Conservation (phyloP, 2,113 vertebrate species). For the Macroglossus sobrinus region DNA sequence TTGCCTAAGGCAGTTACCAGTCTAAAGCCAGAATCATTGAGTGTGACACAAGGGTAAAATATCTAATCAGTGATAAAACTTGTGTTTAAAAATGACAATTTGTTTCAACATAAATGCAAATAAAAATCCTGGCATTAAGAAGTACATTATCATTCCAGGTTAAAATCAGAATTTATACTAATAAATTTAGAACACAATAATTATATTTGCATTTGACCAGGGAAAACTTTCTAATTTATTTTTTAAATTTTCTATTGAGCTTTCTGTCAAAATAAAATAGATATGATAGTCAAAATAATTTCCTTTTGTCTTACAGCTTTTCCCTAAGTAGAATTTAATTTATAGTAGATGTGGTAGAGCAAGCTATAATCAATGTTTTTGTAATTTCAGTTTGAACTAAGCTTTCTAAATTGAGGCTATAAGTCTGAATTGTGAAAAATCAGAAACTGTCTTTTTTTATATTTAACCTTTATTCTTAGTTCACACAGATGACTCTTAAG, state of each 20-base stretch:
- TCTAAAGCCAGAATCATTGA: constrained; percentile 24
- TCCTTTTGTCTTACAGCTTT: constrained; percentile 17
- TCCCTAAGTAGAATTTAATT: constrained; percentile 19
- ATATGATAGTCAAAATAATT: not conserved
- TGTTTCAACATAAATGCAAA: constrained; percentile 37
- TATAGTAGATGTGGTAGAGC: not conserved
- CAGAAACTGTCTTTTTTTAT: not conserved
- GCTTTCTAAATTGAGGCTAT: not conserved
- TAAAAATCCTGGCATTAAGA: not conserved
- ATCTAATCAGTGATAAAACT: constrained; percentile 8
- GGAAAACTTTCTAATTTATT: constrained; percentile 24
- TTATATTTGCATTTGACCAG: not conserved
- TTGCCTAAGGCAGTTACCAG: constrained; percentile 36
- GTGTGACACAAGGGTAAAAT: not conserved
- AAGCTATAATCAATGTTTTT: constrained; percentile 5
- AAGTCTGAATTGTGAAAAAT: not conserved
- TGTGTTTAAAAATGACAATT: constrained; percentile 1
- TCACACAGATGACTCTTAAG: not conserved
- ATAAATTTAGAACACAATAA: constrained; percentile 31
- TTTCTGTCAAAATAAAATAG: constrained; percentile 22
- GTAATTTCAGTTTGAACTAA: not conserved
- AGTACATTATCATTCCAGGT: not conserved
- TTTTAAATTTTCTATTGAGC: not conserved
- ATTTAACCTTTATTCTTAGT: constrained; percentile 4
- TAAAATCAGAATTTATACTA: constrained; percentile 39